Percentiles rank a stretch among this genome's conserved stretches.
Evolutionary conservation across 92 coral and sea anemone genomes (phyloP).

Genomic region (Umimayanthus chanpuru): DNA sequence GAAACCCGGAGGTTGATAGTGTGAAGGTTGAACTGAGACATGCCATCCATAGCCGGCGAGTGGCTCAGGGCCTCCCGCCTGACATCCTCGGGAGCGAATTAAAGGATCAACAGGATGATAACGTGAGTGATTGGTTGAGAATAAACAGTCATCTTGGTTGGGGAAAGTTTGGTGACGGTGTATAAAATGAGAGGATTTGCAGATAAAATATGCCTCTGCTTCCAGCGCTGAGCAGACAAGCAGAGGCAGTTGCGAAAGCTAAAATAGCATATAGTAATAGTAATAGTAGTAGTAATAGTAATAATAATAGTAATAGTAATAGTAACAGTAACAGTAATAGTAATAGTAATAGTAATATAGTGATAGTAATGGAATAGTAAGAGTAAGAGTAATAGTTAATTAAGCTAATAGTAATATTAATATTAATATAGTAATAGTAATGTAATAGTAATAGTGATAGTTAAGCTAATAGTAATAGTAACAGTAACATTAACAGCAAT

Average conservation of each 20-base stretch:
- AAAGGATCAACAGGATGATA: neutral
- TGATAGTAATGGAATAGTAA: neutral
- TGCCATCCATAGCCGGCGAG: constrained; percentile 38
- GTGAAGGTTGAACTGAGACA: constrained; percentile 38
- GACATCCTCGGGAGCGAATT: neutral
- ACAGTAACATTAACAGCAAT: neutral
- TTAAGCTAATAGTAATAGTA: neutral
- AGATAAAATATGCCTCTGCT: too few relatives aligned
- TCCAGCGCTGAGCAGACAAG: too few relatives aligned
- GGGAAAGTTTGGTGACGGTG: too few relatives aligned
- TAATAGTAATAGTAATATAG: neutral
- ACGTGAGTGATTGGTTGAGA: neutral
- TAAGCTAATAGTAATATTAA: too few relatives aligned
- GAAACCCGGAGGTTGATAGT: neutral
- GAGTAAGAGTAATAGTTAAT: neutral
- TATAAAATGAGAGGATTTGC: too few relatives aligned
- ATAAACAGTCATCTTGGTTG: too few relatives aligned
- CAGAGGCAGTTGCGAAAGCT: too few relatives aligned
- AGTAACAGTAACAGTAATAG: neutral
- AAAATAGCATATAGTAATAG: neutral
- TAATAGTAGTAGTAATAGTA: too few relatives aligned
- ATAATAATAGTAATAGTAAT: too few relatives aligned
- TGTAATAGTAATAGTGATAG: neutral
- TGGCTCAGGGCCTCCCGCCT: constrained; percentile 25
- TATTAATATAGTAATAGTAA: too few relatives aligned